phyloP scores from a whole-genome alignment of 2,797 vertebrate species.

The Karalla daura region DNA sequence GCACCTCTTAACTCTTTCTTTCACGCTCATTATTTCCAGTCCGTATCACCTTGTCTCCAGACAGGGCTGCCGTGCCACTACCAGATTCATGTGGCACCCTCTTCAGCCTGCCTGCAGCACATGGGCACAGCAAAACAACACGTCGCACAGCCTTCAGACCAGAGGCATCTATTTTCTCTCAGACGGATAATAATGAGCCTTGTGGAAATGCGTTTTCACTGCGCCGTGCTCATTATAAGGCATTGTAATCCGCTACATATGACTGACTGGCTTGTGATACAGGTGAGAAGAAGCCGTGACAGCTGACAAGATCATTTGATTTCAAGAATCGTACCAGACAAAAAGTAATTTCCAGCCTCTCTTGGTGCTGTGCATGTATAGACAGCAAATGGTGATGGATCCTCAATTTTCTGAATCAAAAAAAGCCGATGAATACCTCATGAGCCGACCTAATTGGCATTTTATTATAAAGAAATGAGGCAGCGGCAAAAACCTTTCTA shows the following conservation, averaged over 20 bases:
- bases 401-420: slow-evolving; percentile 16
- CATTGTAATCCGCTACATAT: slow-evolving; percentile 36
- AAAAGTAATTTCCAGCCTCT: slow-evolving; percentile 27
- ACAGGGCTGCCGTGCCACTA: slow-evolving; percentile 66
- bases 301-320: slow-evolving; percentile 42
- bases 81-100: slow-evolving; percentile 67
- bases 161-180: slow-evolving; percentile 51
- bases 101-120: slow-evolving; percentile 54
- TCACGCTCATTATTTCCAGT: slow-evolving; percentile 84
- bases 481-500: not conserved
- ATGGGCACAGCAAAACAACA: slow-evolving; percentile 34
- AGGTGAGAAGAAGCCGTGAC: slow-evolving; percentile 37
- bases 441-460: slow-evolving; percentile 17
- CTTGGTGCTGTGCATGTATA: slow-evolving; percentile 1
- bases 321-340: slow-evolving; percentile 28
- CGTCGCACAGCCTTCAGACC: slow-evolving; percentile 19
- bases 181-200: slow-evolving; percentile 56
- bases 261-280: slow-evolving; percentile 49
- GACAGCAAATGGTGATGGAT: slow-evolving; percentile 11
- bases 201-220: slow-evolving; percentile 32
- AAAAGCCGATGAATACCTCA: slow-evolving; percentile 16
- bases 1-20: slow-evolving; percentile 81
- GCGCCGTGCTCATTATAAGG: slow-evolving; percentile 47
- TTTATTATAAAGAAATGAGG: slow-evolving; percentile 12
- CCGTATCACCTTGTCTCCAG: slow-evolving; percentile 82